Evolutionary conservation across 2,113 vertebrate genomes (phyloP).

Genomic region (Colius striatus): DNA sequence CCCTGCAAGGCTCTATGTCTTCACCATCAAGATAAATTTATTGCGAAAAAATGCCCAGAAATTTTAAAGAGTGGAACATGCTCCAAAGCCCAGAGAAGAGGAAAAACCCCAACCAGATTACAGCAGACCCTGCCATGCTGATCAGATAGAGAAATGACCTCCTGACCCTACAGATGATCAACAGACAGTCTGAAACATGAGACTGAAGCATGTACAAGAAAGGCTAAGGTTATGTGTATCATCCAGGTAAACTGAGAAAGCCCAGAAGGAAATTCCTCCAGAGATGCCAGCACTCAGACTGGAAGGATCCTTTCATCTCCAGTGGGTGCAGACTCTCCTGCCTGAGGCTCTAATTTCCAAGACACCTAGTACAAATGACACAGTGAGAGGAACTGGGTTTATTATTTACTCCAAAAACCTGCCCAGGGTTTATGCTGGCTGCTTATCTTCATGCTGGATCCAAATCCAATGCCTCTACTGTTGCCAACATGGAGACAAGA

Average conservation of each 20-base stretch:
- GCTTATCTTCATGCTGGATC: not conserved
- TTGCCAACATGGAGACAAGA: not conserved
- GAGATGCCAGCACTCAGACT: not conserved
- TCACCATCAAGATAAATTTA: not conserved
- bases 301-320: not conserved
- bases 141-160: not conserved
- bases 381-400: not conserved
- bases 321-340: not conserved
- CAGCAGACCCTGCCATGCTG: not conserved
- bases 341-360: constrained; percentile 5
- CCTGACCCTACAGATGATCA: not conserved
- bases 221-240: not conserved
- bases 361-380: not conserved
- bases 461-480: not conserved
- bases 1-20: not conserved
- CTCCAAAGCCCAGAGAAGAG: not conserved
- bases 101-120: not conserved
- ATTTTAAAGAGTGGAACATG: not conserved
- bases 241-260: constrained; percentile 31
- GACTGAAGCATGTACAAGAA: not conserved
- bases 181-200: not conserved
- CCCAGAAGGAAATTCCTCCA: constrained; percentile 11
- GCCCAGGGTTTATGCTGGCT: constrained; percentile 20
- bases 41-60: not conserved
- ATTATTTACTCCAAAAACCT: not conserved